These are phyloP conservation scores for Clostera curtula DNA, from an alignment of 2,888 invertebrate species.

Conservation along the genomic window DNA sequence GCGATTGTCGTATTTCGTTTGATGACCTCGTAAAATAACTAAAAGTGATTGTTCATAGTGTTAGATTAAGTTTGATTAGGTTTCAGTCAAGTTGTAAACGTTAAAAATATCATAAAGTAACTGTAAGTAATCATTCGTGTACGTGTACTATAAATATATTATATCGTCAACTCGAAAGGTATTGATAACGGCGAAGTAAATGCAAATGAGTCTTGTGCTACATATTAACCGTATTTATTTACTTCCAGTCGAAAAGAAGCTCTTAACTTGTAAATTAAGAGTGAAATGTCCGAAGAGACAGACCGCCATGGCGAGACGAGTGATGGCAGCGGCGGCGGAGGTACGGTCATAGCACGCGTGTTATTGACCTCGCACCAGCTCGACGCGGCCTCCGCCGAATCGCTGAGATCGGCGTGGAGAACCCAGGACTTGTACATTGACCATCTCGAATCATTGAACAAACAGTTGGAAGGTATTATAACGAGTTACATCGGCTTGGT, in stretches of 20 bases:
- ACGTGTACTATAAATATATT: conserved; percentile 16
- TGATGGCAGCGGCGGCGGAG: conserved; percentile 66
- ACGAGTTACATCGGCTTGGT: conserved; percentile 61
- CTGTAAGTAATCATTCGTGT: conserved; percentile 38
- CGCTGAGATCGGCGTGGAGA: conserved; percentile 81
- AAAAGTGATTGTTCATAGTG: conserved; percentile 12
- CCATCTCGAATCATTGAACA: conserved; percentile 82
- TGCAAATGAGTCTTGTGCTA: conserved; percentile 38
- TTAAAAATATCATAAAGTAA: conserved; percentile 19
- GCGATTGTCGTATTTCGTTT: conserved; percentile 48
- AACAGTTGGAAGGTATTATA: conserved; percentile 87
- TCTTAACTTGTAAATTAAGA: conserved; percentile 57
- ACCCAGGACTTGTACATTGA: conserved; percentile 86
- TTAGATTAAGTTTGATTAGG: conserved; percentile 11
- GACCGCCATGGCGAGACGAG: conserved; percentile 64
- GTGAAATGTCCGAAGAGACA: conserved; percentile 72
- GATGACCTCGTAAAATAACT: conserved; percentile 39
- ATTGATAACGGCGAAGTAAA: conserved; percentile 50
- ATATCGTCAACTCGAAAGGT: conserved; percentile 34
- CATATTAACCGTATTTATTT: conserved; percentile 50
- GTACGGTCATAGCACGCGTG: conserved; percentile 71
- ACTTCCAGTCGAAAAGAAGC: conserved; percentile 63
- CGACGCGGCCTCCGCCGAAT: conserved; percentile 77
- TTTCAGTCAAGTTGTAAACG: conserved; percentile 10
- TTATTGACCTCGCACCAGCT: conserved; percentile 79